These are phyloP conservation scores for Plutomurus gul DNA, from an alignment of 1,140 invertebrate genomes.

Conservation along the genomic window DNA sequence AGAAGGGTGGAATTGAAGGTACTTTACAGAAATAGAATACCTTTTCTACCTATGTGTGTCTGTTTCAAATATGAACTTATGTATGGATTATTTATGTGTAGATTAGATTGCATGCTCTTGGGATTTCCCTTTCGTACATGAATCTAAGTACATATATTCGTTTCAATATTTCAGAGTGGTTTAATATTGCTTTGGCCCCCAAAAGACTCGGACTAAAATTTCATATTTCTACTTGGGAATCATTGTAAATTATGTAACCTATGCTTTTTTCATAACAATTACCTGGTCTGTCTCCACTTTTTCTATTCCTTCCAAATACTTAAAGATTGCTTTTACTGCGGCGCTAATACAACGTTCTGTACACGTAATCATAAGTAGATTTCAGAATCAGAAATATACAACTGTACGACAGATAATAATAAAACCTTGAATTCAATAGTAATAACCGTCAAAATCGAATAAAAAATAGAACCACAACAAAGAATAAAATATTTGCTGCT, in stretches of 20 bases:
- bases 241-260: constrained; percentile 18
- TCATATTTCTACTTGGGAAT: constrained; percentile 12
- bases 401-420: too few species aligned
- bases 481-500: too few species aligned
- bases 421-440: too few species aligned
- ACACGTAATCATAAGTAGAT: neutral
- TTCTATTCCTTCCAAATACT: neutral
- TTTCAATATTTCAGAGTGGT: constrained; percentile 25
- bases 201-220: neutral
- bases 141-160: constrained; percentile 11
- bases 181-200: neutral
- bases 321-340: neutral
- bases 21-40: too few species aligned
- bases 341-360: neutral
- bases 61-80: constrained; percentile 20
- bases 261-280: neutral
- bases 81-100: constrained; percentile 26
- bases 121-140: constrained; percentile 5
- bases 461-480: too few species aligned
- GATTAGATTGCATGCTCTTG: constrained; percentile 8
- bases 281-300: neutral
- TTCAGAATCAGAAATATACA: too few species aligned
- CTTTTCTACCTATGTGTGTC: neutral
- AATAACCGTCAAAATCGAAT: too few species aligned
- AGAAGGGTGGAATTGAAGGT: neutral